Evolutionary conservation across 2,888 invertebrate species (phyloP).

Genomic region (Prosapia bicincta): DNA sequence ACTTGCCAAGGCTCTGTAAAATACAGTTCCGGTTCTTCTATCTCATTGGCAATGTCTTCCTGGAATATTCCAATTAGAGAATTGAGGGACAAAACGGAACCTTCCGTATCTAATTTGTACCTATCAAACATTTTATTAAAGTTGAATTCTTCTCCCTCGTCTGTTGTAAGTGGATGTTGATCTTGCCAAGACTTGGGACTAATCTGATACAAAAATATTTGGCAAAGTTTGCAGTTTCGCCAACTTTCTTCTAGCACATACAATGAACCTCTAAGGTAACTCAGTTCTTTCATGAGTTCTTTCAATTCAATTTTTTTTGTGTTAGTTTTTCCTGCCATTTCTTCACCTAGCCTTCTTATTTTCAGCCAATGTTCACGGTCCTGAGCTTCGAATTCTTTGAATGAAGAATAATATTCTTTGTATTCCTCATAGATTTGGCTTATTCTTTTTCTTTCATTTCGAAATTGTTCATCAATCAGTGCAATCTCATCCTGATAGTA

Average conservation of each 20-base stretch:
- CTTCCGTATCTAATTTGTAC: conserved; percentile 18
- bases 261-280: conserved; percentile 17
- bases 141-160: conserved; percentile 3
- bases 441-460: conserved; percentile 15
- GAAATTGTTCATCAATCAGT: conserved; percentile 21
- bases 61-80: conserved; percentile 19
- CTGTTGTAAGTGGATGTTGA: conserved; percentile 5
- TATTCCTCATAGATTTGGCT: conserved; percentile 4
- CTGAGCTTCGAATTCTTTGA: conserved; percentile 23
- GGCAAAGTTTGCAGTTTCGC: conserved; percentile 27
- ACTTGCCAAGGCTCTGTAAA: conserved; percentile 34
- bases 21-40: conserved; percentile 30
- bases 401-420: conserved; percentile 15
- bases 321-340: conserved; percentile 17
- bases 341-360: conserved; percentile 9
- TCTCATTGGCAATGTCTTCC: conserved; percentile 16
- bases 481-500: conserved; percentile 26
- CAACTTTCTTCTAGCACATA: conserved; percentile 27
- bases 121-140: conserved; percentile 19
- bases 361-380: conserved; percentile 20
- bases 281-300: conserved; percentile 15
- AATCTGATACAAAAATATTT: conserved; percentile 27
- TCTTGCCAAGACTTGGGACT: conserved; percentile 25
- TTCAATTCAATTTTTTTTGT: conserved; percentile 19
- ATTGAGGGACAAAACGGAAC: conserved; percentile 19